Evolutionary conservation across 92 coral and sea anemone species (phyloP).

Genomic region (Paramuricea clavata): DNA sequence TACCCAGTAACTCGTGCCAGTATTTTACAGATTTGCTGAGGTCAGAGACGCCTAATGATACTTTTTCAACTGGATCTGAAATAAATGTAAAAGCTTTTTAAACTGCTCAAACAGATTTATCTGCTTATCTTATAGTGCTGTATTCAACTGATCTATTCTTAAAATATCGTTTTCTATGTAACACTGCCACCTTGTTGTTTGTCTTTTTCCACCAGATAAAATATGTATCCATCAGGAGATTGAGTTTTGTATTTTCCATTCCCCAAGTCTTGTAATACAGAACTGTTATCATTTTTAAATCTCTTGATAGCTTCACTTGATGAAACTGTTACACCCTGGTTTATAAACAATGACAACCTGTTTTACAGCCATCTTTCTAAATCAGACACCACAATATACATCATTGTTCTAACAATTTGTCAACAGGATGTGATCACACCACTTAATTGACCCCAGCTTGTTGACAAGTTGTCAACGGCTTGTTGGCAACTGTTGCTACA

Average conservation of each 20-base stretch:
- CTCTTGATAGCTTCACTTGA: slow-evolving; percentile 85
- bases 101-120: too few species aligned
- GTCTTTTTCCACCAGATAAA: slow-evolving; percentile 78
- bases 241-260: slow-evolving; percentile 74
- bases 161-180: too few species aligned
- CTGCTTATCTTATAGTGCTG: too few species aligned
- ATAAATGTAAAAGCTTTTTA: neutral
- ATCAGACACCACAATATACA: too few species aligned
- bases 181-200: slow-evolving; percentile 71
- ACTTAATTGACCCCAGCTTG: too few species aligned
- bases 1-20: slow-evolving; percentile 85
- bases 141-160: too few species aligned
- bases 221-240: slow-evolving; percentile 97
- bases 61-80: slow-evolving; percentile 86
- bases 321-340: slow-evolving; percentile 87
- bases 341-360: too few species aligned
- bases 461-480: too few species aligned
- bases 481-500: too few species aligned
- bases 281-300: slow-evolving; percentile 73
- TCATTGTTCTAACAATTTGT: too few species aligned
- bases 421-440: too few species aligned
- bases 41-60: slow-evolving; percentile 84
- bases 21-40: slow-evolving; percentile 76
- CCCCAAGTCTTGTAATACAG: slow-evolving; percentile 69
- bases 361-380: too few species aligned